A percentile compares a stretch with the other conserved stretches of the same genome.
Conservation (phyloP, 2,888 invertebrate genomes). For the Oscheius myriophilus region DNA sequence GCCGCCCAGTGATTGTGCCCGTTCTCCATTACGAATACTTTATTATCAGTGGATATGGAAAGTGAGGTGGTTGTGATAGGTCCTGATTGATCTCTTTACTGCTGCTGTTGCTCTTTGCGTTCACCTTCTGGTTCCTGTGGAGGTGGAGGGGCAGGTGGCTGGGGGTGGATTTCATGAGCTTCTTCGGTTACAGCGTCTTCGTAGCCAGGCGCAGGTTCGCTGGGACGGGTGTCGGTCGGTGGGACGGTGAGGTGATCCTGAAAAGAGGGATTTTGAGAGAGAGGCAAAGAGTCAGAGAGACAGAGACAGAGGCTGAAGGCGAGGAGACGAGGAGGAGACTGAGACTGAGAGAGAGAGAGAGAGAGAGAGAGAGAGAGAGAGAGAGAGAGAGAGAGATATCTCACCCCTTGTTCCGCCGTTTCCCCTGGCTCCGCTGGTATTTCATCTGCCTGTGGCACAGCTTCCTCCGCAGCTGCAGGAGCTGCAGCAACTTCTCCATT, state of each 20-base stretch:
- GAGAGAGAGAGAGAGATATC: too few relatives aligned
- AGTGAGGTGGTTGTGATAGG: background rate
- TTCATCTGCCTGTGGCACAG: background rate
- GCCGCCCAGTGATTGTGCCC: background rate
- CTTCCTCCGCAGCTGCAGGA: slow-evolving; percentile 2
- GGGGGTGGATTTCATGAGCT: background rate
- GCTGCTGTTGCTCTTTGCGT: background rate
- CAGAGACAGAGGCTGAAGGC: too few relatives aligned
- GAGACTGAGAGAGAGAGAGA: too few relatives aligned
- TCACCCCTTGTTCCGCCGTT: too few relatives aligned
- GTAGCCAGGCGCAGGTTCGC: slow-evolving; percentile 12
- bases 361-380: too few relatives aligned
- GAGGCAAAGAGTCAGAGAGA: too few relatives aligned
- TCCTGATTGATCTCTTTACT: background rate
- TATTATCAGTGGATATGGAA: background rate
- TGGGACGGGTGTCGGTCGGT: slow-evolving; percentile 4
- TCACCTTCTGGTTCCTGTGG: background rate
- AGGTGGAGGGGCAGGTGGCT: background rate
- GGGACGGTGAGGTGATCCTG: background rate
- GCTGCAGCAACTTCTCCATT: background rate
- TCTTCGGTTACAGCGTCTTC: slow-evolving; percentile 18
- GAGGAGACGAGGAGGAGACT: too few relatives aligned
- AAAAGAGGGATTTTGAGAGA: too few relatives aligned
- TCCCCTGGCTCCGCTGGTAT: background rate
- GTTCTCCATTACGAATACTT: background rate